These are phyloP conservation scores for Neolamprologus fasciatus DNA, from an alignment of 2,113 vertebrate genomes.

Conservation along the genomic window DNA sequence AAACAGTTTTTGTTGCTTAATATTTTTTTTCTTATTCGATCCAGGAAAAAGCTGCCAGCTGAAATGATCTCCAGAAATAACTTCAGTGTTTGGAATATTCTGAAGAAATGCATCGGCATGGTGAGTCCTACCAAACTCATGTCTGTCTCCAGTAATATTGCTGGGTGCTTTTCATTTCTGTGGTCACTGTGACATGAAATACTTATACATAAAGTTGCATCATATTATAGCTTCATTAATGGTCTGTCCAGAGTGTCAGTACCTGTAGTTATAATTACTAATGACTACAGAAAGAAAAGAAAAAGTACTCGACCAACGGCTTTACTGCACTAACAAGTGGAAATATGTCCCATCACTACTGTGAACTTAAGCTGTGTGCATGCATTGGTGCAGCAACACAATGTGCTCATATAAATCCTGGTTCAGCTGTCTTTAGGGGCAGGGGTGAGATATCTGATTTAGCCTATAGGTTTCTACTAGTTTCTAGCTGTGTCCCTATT, in stretches of 20 bases:
- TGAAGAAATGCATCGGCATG: conserved; percentile 97
- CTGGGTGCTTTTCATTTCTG: background rate
- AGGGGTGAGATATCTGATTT: background rate
- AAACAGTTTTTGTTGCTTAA: background rate
- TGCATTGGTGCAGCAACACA: background rate
- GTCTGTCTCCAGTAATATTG: background rate
- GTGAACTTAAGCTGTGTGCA: background rate
- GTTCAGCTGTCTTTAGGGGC: background rate
- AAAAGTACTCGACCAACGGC: background rate
- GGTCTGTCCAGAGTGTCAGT: background rate
- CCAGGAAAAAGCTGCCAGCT: conserved; percentile 80
- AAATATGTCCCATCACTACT: background rate
- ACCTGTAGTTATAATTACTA: background rate
- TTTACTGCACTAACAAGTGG: background rate
- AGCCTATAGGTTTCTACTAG: background rate
- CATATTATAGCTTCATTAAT: background rate
- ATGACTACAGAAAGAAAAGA: background rate
- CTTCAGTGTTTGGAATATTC: conserved; percentile 93
- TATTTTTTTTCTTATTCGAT: background rate
- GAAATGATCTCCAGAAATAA: conserved; percentile 91
- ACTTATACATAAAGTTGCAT: background rate
- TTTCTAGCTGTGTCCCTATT: background rate
- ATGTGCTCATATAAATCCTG: background rate
- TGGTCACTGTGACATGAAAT: background rate
- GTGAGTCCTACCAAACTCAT: conserved; percentile 67